Evolutionary conservation across 2,888 invertebrate genomes (phyloP).

Genomic region (Nymphalis c-album): DNA sequence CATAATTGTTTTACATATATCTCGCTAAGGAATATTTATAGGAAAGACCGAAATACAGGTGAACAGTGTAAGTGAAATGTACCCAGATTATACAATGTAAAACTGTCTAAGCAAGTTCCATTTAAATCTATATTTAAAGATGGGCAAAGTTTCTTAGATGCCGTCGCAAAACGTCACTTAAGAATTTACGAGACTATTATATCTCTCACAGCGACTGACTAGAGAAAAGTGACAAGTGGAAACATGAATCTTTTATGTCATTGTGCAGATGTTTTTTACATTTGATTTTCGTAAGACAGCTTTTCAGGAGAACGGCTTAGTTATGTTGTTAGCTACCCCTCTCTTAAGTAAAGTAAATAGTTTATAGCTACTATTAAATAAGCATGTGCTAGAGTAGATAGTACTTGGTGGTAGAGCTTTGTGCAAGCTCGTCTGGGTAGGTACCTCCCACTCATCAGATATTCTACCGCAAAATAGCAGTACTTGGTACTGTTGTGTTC

Average conservation of each 20-base stretch:
- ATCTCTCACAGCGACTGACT: constrained; percentile 49
- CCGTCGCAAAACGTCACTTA: constrained; percentile 61
- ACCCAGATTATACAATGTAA: constrained; percentile 45
- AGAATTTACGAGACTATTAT: constrained; percentile 66
- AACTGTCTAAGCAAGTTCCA: constrained; percentile 1
- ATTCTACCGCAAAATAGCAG: too few relatives aligned
- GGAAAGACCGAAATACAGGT: neutral
- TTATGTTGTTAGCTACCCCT: neutral
- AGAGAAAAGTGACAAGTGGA: constrained; percentile 46
- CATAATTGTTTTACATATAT: too few relatives aligned
- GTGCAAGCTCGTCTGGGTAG: too few relatives aligned
- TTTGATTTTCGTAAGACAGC: constrained; percentile 36
- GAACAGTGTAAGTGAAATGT: too few relatives aligned
- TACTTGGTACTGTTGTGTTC: too few relatives aligned
- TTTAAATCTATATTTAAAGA: constrained; percentile 16
- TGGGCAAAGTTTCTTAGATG: constrained; percentile 40
- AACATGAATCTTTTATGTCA: constrained; percentile 42
- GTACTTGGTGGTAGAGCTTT: too few relatives aligned
- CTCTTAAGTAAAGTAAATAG: too few relatives aligned
- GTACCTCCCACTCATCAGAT: too few relatives aligned
- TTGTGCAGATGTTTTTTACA: constrained; percentile 39
- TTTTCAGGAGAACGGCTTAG: neutral
- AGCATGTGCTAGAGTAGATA: too few relatives aligned
- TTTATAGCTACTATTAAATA: neutral
- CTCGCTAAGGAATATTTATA: too few relatives aligned